These are phyloP conservation scores for Cryptophagus acutangulus DNA, from an alignment of 2,888 invertebrate species.

Conservation along the genomic window DNA sequence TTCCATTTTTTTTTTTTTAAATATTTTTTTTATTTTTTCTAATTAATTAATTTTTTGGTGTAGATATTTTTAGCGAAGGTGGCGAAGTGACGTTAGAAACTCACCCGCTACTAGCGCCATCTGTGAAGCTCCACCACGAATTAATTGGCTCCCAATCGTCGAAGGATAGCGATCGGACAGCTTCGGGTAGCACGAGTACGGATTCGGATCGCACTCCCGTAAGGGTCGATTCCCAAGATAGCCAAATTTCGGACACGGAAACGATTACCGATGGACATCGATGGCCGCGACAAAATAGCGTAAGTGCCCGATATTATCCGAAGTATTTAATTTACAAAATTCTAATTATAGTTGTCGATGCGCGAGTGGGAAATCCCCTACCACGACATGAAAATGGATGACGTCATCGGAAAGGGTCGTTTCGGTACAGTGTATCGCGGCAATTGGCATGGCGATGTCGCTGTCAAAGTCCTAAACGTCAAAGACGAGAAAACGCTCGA, in stretches of 20 bases:
- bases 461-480: slow-evolving; percentile 92
- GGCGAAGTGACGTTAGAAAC: slow-evolving; percentile 54
- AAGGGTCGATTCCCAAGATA: slow-evolving; percentile 77
- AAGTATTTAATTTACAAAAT: slow-evolving; percentile 1
- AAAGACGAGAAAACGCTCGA: slow-evolving; percentile 86
- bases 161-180: slow-evolving; percentile 67
- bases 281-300: slow-evolving; percentile 81
- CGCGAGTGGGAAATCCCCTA: slow-evolving; percentile 99
- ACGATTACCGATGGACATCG: slow-evolving; percentile 49
- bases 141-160: slow-evolving; percentile 58
- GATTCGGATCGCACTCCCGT: slow-evolving; percentile 80
- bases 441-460: slow-evolving; percentile 97
- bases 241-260: slow-evolving; percentile 65
- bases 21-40: slow-evolving; percentile 10
- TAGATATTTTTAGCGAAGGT: slow-evolving; percentile 39
- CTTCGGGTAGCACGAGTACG: slow-evolving; percentile 67
- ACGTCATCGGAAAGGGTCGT: slow-evolving; percentile 84
- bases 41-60: too few relatives aligned
- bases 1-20: too few relatives aligned
- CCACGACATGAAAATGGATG: slow-evolving; percentile 83
- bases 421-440: slow-evolving; percentile 94
- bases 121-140: slow-evolving; percentile 39
- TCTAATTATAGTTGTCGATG: slow-evolving; percentile 65
- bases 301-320: too few relatives aligned
- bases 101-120: slow-evolving; percentile 39